Conservation (phyloP, 2,888 invertebrate genomes). For the Allophyes oxyacanthae region DNA sequence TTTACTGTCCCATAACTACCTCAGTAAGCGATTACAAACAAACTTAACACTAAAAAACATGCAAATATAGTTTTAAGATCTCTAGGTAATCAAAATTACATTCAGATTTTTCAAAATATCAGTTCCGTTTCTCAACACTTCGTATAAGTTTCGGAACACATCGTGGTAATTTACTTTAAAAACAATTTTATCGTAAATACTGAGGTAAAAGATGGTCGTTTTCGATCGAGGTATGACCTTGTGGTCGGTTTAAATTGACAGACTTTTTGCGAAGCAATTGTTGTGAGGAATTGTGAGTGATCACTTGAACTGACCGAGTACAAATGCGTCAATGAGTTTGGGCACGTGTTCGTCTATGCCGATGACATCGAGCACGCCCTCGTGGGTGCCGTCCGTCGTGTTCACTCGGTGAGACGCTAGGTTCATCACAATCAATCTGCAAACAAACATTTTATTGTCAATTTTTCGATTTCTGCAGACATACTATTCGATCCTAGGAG, state of each 20-base stretch:
- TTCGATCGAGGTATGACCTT: constrained; percentile 57
- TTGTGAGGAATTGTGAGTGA: constrained; percentile 16
- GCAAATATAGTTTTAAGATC: constrained; percentile 48
- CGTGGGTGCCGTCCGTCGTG: constrained; percentile 83
- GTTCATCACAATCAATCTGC: constrained; percentile 90
- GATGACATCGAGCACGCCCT: constrained; percentile 90
- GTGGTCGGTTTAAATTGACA: constrained; percentile 48
- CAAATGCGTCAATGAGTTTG: constrained; percentile 90
- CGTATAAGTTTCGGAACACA: constrained; percentile 70
- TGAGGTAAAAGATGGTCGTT: constrained; percentile 69
- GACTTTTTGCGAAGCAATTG: constrained; percentile 41
- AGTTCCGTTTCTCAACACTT: constrained; percentile 50
- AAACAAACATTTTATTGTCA: constrained; percentile 5
- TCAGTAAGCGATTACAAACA: constrained; percentile 58
- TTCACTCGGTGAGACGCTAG: constrained; percentile 87
- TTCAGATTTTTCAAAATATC: constrained; percentile 48
- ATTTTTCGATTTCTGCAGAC: no score
- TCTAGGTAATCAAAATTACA: constrained; percentile 59
- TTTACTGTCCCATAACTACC: constrained; percentile 52
- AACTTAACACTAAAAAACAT: constrained; percentile 58
- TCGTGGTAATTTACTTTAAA: constrained; percentile 65
- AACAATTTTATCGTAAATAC: constrained; percentile 69
- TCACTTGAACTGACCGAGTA: constrained; percentile 87
- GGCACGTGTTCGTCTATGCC: constrained; percentile 91
- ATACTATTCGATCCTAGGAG: no score